These are phyloP conservation scores for Vulpes lagopus DNA, from an alignment of 2,113 vertebrate genomes.

Conservation along the genomic window DNA sequence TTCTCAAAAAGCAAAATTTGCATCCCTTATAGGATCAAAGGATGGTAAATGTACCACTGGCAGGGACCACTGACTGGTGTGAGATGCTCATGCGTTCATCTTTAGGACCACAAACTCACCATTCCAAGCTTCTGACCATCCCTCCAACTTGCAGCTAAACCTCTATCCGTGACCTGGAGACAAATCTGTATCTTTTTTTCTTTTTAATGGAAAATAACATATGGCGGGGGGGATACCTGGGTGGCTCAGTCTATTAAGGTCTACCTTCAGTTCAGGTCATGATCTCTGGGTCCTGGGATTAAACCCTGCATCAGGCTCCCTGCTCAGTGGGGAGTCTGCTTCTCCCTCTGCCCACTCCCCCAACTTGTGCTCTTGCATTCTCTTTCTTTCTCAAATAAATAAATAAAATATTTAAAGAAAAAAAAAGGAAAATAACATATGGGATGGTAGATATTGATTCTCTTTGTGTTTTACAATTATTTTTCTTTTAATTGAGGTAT, in stretches of 20 bases:
- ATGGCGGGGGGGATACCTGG: background rate
- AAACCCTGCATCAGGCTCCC: too few species aligned
- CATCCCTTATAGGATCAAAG: background rate
- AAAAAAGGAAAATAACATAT: background rate
- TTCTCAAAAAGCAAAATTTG: background rate
- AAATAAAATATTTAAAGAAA: too few species aligned
- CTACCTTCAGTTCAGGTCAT: too few species aligned
- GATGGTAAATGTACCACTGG: background rate
- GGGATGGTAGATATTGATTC: background rate
- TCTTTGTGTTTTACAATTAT: background rate
- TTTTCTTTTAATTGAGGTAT: background rate
- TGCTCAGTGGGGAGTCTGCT: too few species aligned
- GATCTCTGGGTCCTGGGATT: too few species aligned
- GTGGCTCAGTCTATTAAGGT: too few species aligned
- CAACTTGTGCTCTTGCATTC: too few species aligned
- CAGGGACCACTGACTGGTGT: background rate
- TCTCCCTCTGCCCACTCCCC: too few species aligned
- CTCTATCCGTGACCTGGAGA: background rate
- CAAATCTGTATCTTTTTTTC: background rate
- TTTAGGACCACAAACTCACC: background rate
- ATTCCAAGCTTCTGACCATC: background rate
- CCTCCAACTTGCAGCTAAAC: background rate
- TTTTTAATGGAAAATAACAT: slow-evolving; percentile 8
- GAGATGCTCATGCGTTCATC: background rate
- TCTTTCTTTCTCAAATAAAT: too few species aligned